Conservation (phyloP, 2,113 vertebrate genomes). For the Cyprinodon tularosa region DNA sequence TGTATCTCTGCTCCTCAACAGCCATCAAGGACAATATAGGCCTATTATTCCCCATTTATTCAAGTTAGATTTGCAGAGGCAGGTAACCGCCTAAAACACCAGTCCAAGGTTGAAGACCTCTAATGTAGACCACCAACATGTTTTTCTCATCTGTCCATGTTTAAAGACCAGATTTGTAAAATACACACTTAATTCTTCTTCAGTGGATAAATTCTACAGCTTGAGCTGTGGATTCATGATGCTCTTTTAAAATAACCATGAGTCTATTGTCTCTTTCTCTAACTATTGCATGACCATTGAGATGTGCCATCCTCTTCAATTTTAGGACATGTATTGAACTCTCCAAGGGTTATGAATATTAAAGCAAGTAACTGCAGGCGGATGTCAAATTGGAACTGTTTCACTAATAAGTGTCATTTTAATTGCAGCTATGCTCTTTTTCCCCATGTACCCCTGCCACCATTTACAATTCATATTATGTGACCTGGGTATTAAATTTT, state of each 20-base stretch:
- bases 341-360: background rate
- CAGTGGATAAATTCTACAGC: background rate
- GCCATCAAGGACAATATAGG: too few species aligned
- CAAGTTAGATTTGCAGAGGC: too few species aligned
- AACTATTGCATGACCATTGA: background rate
- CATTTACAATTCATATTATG: constrained; percentile 8
- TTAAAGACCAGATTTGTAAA: background rate
- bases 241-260: too few species aligned
- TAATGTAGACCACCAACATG: too few species aligned
- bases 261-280: too few species aligned
- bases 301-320: background rate
- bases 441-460: background rate
- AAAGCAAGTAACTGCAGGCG: background rate
- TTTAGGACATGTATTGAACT: background rate
- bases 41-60: too few species aligned
- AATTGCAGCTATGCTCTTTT: background rate
- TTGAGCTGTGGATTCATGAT: too few species aligned
- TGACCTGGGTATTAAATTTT: background rate
- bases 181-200: background rate
- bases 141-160: background rate
- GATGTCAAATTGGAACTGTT: background rate
- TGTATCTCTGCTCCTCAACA: too few species aligned
- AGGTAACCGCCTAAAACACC: too few species aligned
- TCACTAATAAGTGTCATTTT: background rate
- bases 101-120: too few species aligned